phyloP scores from a whole-genome alignment of 2,888 invertebrate species.

The Sclerodermus sp. region DNA sequence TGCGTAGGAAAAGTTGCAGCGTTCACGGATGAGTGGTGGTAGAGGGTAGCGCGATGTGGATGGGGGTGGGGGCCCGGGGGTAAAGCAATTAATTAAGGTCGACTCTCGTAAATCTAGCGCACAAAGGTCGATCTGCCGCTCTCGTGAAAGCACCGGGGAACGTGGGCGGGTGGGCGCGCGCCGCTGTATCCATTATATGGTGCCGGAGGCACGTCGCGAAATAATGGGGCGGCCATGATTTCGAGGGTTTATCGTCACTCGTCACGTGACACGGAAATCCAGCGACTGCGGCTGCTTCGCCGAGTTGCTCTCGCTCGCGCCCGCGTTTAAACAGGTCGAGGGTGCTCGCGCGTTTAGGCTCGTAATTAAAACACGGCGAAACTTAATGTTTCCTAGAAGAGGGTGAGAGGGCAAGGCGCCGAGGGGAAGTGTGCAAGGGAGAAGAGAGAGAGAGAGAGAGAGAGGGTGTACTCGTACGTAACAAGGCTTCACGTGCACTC shows the following conservation, averaged over 20 bases:
- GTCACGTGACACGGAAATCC: constrained; percentile 31
- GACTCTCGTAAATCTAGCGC: constrained; percentile 3
- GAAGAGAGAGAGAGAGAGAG: constrained; percentile 1
- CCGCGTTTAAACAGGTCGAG: constrained; percentile 30
- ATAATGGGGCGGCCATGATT: constrained; percentile 28
- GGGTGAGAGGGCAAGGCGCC: too few relatives aligned
- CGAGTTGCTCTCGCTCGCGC: constrained; percentile 1
- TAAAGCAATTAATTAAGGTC: constrained; percentile 29
- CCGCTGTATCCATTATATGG: not conserved
- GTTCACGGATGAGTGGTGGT: too few relatives aligned
- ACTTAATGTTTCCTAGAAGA: constrained; percentile 35
- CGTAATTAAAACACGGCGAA: constrained; percentile 38
- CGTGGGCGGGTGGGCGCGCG: too few relatives aligned
- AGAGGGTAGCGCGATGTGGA: too few relatives aligned
- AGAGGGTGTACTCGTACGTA: constrained; percentile 9
- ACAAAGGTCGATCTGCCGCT: constrained; percentile 12
- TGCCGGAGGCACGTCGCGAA: constrained; percentile 17
- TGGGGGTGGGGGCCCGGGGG: constrained; percentile 5
- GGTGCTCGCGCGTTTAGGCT: constrained; percentile 28
- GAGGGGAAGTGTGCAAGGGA: too few relatives aligned
- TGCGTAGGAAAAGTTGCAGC: too few relatives aligned
- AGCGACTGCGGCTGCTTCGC: constrained; percentile 15
- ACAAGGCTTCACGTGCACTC: constrained; percentile 10
- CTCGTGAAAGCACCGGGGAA: constrained; percentile 11
- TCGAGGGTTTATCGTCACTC: constrained; percentile 26